phyloP scores from a whole-genome alignment of 2,888 invertebrate genomes.

The Salticus scenicus region DNA sequence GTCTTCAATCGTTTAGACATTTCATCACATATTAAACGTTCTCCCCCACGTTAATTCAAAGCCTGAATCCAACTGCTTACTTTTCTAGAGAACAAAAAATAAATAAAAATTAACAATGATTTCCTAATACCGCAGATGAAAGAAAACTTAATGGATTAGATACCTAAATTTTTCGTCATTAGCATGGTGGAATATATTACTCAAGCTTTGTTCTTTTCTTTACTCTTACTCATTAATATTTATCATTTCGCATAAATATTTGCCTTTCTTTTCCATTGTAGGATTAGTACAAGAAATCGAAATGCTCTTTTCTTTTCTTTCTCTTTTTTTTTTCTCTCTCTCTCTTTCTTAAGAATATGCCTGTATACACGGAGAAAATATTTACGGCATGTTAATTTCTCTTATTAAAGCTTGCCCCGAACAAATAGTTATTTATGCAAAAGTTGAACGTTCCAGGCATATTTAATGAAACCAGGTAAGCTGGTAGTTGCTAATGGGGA shows the following conservation, averaged over 20 bases:
- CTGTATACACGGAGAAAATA: neutral
- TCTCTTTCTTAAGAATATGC: neutral
- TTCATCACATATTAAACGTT: too few species aligned
- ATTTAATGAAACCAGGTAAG: slow-evolving; percentile 12
- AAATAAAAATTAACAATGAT: neutral
- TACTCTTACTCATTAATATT: slow-evolving; percentile 59
- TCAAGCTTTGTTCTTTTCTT: neutral
- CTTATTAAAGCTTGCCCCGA: slow-evolving; percentile 6
- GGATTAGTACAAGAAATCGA: slow-evolving; percentile 3
- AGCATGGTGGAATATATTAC: neutral
- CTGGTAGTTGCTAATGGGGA: slow-evolving; percentile 3
- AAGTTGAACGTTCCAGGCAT: neutral
- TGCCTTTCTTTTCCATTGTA: neutral
- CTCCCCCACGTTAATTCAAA: too few species aligned
- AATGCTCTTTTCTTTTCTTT: neutral
- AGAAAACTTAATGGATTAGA: slow-evolving; percentile 17
- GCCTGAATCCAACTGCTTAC: too few species aligned
- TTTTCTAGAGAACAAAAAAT: too few species aligned
- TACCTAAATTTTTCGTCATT: slow-evolving; percentile 12
- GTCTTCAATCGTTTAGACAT: too few species aligned
- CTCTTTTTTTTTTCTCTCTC: neutral
- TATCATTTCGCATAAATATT: slow-evolving; percentile 69
- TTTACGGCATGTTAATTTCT: slow-evolving; percentile 16
- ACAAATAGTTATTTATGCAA: slow-evolving; percentile 19
- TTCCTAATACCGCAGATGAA: slow-evolving; percentile 8